Evolutionary conservation across 2,888 invertebrate species (phyloP).

Genomic region (Stramonita haemastoma): DNA sequence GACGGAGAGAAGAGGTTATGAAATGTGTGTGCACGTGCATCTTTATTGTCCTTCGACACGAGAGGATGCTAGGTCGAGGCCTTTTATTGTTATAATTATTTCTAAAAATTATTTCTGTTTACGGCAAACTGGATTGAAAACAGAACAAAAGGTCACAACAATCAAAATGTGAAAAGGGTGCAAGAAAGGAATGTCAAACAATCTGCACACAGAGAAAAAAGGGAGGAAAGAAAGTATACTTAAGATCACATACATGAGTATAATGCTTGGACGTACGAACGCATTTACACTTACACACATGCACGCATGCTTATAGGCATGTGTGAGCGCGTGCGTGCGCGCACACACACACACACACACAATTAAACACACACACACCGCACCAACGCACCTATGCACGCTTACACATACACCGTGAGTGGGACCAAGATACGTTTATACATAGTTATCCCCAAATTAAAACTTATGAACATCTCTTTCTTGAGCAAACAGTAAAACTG

Average conservation of each 20-base stretch:
- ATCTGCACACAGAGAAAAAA: background rate
- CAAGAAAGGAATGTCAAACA: background rate
- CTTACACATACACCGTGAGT: background rate
- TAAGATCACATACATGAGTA: too few relatives aligned
- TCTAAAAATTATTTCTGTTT: too few relatives aligned
- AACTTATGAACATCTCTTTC: too few relatives aligned
- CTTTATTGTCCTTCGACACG: too few relatives aligned
- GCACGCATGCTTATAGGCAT: background rate
- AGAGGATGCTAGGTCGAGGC: too few relatives aligned
- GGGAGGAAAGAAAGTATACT: background rate
- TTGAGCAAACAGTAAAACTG: too few relatives aligned
- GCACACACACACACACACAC: slow-evolving; percentile 31
- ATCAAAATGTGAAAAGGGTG: background rate
- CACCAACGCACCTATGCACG: background rate
- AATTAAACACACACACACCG: background rate
- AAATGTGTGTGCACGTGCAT: too few relatives aligned
- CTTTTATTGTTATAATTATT: too few relatives aligned
- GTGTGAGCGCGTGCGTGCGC: background rate
- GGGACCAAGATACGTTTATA: background rate
- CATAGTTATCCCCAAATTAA: background rate
- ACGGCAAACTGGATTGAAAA: background rate
- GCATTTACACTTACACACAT: background rate
- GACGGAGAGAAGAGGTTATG: too few relatives aligned
- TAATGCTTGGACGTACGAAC: background rate
- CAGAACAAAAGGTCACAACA: background rate